Evolutionary conservation across 2,797 vertebrate genomes (phyloP), one percentile per base, ranked within the genome.

Genomic region (Scolopax bukidnonensis): DNA sequence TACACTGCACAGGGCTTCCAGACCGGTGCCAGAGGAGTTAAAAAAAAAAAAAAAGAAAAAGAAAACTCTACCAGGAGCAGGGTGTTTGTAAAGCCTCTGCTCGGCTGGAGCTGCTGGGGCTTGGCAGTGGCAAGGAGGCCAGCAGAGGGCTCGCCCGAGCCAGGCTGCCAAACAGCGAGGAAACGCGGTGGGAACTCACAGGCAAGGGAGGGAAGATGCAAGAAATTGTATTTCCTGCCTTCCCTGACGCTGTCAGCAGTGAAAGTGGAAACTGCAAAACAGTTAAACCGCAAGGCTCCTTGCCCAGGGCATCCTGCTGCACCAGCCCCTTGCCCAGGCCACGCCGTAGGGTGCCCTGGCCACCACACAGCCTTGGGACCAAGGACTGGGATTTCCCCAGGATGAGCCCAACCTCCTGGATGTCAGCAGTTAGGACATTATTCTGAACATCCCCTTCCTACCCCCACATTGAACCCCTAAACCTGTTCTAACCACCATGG

Each of bases 141-240:
- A 6, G 93, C 91, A 96, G 95, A 94, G 91, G 96, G 95, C 94
- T 91, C 47, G 21, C 50, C 64, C 3, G 24, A 86, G 93, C 82
- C 16, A 5, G 36, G 51, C 25, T 45, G 47, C 4, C 2, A 12
- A 9, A 24, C 11, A 5, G 11, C 24, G 3, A 41, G 83, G 81
- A 70, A 73, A 33, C 2, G 7, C 87, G 1, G 1, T 51, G 5
- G 6, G 33, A 54, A 77, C 23, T 54, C 54, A 9, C 12, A 36
- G 47, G 6, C 63, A 6, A 61, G 78, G 84, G 3, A 36, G 11
- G 1, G 24, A 36, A 65, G 71, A 84, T 14, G 87, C 87, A 85
- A 63, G 25, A 38, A 77, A 43, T 69, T 18, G 0, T 1, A 23
- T 41, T 89, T 91, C 84, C 87, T 94, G 89, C 93, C 89, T 80